phyloP scores from a whole-genome alignment of 2,888 invertebrate species.

The Synanthedon myopaeformis region DNA sequence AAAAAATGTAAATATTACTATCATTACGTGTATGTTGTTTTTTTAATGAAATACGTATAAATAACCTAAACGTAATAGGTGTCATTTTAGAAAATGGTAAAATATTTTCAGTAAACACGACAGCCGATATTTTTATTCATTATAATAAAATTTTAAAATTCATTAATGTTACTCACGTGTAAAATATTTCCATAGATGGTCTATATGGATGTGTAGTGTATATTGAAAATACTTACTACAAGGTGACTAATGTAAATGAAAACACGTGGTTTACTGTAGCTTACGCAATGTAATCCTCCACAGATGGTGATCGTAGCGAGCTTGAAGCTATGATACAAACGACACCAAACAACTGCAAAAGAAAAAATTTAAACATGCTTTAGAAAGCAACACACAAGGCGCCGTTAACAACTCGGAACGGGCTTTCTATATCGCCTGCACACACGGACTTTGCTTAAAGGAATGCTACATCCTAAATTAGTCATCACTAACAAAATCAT shows the following conservation, averaged over 20 bases:
- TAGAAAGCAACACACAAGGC: conserved; percentile 56
- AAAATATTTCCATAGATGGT: no score
- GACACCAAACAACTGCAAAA: conserved; percentile 72
- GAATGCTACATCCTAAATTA: conserved; percentile 45
- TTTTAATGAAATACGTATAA: no score
- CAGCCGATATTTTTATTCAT: conserved; percentile 12
- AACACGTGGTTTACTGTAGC: conserved; percentile 52
- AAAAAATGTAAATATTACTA: no score
- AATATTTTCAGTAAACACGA: no score
- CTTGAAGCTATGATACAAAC: conserved; percentile 71
- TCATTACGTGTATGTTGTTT: no score
- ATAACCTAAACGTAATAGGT: no score
- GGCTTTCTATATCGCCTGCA: conserved; percentile 65
- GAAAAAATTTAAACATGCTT: conserved; percentile 72
- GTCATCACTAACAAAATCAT: conserved; percentile 38
- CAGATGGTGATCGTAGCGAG: conserved; percentile 73
- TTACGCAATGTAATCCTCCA: conserved; percentile 68
- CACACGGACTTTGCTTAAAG: conserved; percentile 62
- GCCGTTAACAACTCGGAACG: conserved; percentile 50
- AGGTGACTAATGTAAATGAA: conserved; percentile 16
- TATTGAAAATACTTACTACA: conserved; percentile 7
- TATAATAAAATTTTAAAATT: background rate
- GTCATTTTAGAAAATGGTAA: no score
- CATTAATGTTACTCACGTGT: no score
- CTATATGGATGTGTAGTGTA: no score